Conservation (phyloP, 1,140 invertebrate species). For the Heliconius congener region DNA sequence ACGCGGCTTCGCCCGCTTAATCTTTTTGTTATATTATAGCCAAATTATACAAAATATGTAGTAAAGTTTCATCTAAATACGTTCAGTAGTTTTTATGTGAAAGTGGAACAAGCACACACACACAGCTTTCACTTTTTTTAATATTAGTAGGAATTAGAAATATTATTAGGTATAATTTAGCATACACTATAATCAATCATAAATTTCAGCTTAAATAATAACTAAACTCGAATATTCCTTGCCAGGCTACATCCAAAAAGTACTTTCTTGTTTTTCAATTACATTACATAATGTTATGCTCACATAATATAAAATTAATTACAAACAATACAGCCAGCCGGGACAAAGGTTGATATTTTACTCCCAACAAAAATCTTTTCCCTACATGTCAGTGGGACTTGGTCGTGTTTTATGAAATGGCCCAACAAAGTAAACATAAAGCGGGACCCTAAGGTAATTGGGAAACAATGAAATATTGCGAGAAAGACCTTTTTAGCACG, state of each 20-base stretch:
- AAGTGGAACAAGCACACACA: too few relatives aligned
- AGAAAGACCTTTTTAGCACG: conserved; percentile 32
- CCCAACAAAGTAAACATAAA: conserved; percentile 26
- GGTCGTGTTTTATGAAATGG: conserved; percentile 24
- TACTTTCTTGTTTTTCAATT: background rate
- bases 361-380: background rate
- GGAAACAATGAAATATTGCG: conserved; percentile 35
- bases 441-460: conserved; percentile 29
- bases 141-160: too few relatives aligned
- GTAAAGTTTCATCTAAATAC: too few relatives aligned
- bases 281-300: background rate
- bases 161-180: too few relatives aligned
- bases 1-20: too few relatives aligned
- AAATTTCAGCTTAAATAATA: background rate
- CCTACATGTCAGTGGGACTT: conserved; percentile 10
- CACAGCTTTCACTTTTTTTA: too few relatives aligned
- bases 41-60: too few relatives aligned
- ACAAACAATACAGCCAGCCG: conserved; percentile 3
- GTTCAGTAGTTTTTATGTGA: too few relatives aligned
- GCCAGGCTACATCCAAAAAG: background rate
- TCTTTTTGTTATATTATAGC: too few relatives aligned
- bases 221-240: background rate
- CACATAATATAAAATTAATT: conserved; percentile 11
- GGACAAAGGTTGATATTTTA: conserved; percentile 9
- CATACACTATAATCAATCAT: background rate